Evolutionary conservation across 2,113 vertebrate species (phyloP), one percentile per base, ranked within the genome.

Genomic region (Pangasianodon gigas): DNA sequence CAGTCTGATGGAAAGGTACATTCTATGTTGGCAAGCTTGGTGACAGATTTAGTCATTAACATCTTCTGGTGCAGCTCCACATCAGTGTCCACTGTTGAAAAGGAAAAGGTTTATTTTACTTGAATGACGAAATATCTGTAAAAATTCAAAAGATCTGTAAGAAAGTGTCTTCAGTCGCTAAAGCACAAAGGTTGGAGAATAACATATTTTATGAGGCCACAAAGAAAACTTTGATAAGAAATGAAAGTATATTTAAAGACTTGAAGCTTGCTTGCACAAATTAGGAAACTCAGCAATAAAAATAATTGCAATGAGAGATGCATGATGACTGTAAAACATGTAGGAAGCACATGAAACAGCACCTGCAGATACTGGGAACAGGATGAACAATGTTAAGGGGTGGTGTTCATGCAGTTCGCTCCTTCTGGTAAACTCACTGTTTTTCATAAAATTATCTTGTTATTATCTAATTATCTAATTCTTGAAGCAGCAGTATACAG

Each of bases 21-120:
- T 51, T 84, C 51, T 51, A 65, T 83, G 41, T 74, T 84, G 80
- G 54, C 85, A 19, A 46, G 10, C 65, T 74, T 87, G n/a, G 13
- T 54, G 37, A 62, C 16, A 74, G 85, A 11, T 90, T 82, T 87
- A 75, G 80, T 84, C 54, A 87, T 71, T 74, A 82, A 37, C 32
- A 90, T 69, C 67, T 84, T 74, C 86, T 88, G 89, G 19, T 84
- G 60, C 67, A 88, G 80, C 65, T 84, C 41, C 54, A 52, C 52
- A 21, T 41, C 80, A 29, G 44, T 67, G 54, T 37, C 52, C 86
- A 84, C 89, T 88, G 52, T 60, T 54, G 44, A 69, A 82, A 46
- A 85, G 19, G 19, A 44, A 79, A 85, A 32, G 24, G 10, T 52
- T 81, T 81, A 54, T 48, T 13, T 54, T 29, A 81, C 11, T 37